phyloP scores from a whole-genome alignment of 2,888 invertebrate genomes.

The Dasypolia templi region DNA sequence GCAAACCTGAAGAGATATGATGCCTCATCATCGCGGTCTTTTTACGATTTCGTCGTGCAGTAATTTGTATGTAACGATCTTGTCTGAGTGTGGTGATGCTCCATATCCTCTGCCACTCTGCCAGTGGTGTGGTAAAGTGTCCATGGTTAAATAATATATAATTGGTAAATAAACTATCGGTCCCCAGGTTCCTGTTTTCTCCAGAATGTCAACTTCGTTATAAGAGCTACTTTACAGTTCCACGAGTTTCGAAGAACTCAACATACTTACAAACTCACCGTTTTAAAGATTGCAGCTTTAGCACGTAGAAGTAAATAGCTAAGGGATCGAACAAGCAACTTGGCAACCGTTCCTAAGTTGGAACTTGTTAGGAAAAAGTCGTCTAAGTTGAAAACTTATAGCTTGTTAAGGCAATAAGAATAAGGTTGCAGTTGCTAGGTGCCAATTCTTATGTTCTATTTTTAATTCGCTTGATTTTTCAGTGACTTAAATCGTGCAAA shows the following conservation, averaged over 20 bases:
- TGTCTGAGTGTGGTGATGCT: no score
- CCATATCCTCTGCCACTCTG: no score
- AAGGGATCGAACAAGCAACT: conserved; percentile 31
- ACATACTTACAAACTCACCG: conserved; percentile 27
- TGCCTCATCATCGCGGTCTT: no score
- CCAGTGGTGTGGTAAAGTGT: no score
- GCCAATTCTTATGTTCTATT: conserved; percentile 4
- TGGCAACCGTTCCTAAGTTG: conserved; percentile 34
- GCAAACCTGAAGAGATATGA: no score
- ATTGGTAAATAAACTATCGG: background rate
- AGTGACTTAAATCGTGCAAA: background rate
- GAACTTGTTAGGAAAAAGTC: conserved; percentile 47
- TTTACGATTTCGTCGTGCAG: no score
- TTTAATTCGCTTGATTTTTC: background rate
- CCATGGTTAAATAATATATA: no score
- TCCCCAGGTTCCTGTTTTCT: conserved; percentile 2
- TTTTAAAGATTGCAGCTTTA: conserved; percentile 42
- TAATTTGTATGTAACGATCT: no score
- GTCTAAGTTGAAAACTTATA: conserved; percentile 47
- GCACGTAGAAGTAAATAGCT: conserved; percentile 20
- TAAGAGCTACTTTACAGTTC: background rate
- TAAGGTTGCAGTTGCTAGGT: conserved; percentile 4
- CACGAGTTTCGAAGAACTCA: conserved; percentile 1
- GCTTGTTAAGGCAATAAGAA: conserved; percentile 28
- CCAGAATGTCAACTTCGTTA: conserved; percentile 1